phyloP scores from a whole-genome alignment of 2,113 vertebrate species.

The Myrmecophaga tridactyla region DNA sequence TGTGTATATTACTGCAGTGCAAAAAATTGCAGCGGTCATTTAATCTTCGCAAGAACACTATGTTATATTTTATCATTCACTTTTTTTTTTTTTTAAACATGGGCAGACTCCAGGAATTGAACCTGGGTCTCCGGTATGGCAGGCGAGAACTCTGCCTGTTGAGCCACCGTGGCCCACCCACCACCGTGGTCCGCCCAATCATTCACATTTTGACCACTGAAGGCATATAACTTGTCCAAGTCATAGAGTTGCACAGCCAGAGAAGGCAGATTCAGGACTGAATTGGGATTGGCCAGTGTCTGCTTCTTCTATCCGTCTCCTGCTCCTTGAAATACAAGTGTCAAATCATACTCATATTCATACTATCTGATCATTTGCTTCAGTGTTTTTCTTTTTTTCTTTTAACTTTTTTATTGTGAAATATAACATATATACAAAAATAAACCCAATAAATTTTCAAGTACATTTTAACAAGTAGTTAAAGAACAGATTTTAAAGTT shows the following conservation, averaged over 20 bases:
- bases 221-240: neutral
- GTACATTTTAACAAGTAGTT: no score
- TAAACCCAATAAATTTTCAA: no score
- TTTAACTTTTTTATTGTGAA: no score
- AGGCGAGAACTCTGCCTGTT: no score
- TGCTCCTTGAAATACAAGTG: neutral
- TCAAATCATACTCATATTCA: neutral
- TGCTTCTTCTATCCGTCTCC: neutral
- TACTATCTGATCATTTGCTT: neutral
- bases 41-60: neutral
- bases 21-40: neutral
- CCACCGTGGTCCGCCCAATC: no score
- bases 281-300: neutral
- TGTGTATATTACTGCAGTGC: neutral
- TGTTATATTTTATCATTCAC: neutral
- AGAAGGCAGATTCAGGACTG: neutral
- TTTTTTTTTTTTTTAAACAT: no score
- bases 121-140: no score
- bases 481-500: no score
- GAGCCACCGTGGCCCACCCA: no score
- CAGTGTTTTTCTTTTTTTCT: neutral
- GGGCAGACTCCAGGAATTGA: no score
- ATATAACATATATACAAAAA: no score
- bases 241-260: neutral
- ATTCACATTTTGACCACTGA: conserved; percentile 5